Conservation (phyloP, 2,113 vertebrate genomes). For the Alethe diademata region DNA sequence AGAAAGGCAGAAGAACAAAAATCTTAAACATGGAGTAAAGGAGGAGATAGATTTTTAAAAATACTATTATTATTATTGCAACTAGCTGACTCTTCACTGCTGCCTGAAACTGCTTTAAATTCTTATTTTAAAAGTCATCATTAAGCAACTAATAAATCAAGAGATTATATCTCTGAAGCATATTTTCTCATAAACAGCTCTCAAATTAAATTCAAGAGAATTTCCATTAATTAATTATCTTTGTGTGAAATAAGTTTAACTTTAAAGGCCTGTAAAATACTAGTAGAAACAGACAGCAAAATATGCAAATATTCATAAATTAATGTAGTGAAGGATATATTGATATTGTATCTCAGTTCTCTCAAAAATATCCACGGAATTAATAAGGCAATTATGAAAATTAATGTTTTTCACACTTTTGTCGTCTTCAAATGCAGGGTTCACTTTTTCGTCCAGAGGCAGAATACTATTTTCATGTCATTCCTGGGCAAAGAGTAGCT, state of each 20-base stretch:
- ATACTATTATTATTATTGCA: background rate
- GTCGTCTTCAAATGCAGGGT: background rate
- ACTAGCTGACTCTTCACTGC: background rate
- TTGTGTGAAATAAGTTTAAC: background rate
- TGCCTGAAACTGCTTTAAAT: background rate
- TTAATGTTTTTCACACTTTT: background rate
- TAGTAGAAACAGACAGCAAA: background rate
- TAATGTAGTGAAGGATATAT: background rate
- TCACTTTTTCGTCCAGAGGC: background rate
- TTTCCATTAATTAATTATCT: background rate
- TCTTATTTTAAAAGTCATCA: background rate
- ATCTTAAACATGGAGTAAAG: background rate
- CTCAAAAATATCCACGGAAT: background rate
- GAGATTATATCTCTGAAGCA: background rate
- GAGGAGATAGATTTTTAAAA: rapidly evolving
- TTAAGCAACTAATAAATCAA: background rate
- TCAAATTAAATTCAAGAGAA: background rate
- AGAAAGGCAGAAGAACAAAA: background rate
- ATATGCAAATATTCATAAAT: background rate
- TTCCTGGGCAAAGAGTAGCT: background rate
- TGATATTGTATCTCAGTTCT: background rate
- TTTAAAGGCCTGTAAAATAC: background rate
- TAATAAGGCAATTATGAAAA: background rate
- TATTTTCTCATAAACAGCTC: background rate
- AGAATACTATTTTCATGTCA: background rate